Conservation (phyloP, 2,888 invertebrate genomes). For the Linhomoeus sp. region DNA sequence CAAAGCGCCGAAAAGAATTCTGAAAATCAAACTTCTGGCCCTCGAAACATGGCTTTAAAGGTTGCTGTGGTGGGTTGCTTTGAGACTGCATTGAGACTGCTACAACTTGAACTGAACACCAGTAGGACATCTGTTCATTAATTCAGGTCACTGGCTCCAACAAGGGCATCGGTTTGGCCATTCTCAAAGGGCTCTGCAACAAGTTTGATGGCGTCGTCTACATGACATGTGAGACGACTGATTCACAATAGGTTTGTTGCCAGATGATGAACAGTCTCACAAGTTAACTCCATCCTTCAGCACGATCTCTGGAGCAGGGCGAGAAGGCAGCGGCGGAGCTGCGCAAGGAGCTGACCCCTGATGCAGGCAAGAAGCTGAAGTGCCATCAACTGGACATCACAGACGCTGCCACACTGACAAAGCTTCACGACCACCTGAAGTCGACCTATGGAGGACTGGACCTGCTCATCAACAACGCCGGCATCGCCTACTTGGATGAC, state of each 20-base stretch:
- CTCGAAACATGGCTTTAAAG: too few relatives aligned
- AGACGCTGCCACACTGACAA: conserved; percentile 37
- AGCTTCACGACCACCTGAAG: conserved; percentile 41
- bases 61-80: too few relatives aligned
- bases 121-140: too few relatives aligned
- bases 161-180: conserved; percentile 9
- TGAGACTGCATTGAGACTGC: too few relatives aligned
- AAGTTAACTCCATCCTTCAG: too few relatives aligned
- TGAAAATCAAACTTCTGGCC: too few relatives aligned
- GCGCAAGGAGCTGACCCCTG: neutral
- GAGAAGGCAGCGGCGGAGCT: conserved; percentile 5
- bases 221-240: conserved; percentile 25
- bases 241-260: neutral
- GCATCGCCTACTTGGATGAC: conserved; percentile 43
- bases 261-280: neutral
- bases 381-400: conserved; percentile 17
- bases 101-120: too few relatives aligned
- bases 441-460: conserved; percentile 47
- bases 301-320: conserved; percentile 10
- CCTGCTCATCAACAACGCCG: conserved; percentile 54
- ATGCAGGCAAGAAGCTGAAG: neutral
- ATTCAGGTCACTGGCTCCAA: too few relatives aligned
- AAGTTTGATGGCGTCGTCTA: conserved; percentile 22
- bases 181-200: conserved; percentile 17
- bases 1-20: too few relatives aligned